Percentiles rank a stretch among this genome's conserved stretches.
Conservation (phyloP, 1,140 invertebrate genomes). For the Euglossa dilemma region DNA sequence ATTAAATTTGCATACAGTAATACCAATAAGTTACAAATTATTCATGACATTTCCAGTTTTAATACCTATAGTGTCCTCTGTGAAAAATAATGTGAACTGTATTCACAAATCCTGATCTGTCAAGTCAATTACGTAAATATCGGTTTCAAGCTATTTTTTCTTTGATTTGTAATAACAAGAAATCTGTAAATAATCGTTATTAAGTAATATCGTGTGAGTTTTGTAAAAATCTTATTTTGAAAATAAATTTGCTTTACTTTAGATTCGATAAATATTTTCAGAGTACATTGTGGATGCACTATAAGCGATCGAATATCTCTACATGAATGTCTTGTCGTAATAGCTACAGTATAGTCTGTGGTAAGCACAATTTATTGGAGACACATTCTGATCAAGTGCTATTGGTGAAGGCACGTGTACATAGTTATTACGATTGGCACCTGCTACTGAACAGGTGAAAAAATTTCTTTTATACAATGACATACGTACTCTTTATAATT, state of each 20-base stretch:
- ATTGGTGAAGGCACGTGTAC: constrained; percentile 12
- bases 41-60: background rate
- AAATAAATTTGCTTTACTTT: background rate
- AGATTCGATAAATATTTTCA: background rate
- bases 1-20: too few species aligned
- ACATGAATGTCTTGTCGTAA: background rate
- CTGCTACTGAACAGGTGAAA: constrained; percentile 23
- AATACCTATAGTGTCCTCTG: background rate
- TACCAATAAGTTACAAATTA: too few species aligned
- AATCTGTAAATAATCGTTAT: too few species aligned
- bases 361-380: constrained; percentile 21
- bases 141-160: background rate
- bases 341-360: background rate
- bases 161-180: too few species aligned
- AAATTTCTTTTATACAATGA: constrained; percentile 18
- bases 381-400: constrained; percentile 31
- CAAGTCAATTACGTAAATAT: background rate
- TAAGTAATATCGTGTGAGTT: background rate
- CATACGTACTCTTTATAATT: background rate
- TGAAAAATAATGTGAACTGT: background rate
- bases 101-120: background rate
- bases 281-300: background rate
- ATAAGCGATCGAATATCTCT: background rate
- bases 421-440: background rate
- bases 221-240: background rate